These are phyloP conservation scores for Sphaeridia pumilis DNA, from an alignment of 2,888 invertebrate genomes.

Conservation along the genomic window DNA sequence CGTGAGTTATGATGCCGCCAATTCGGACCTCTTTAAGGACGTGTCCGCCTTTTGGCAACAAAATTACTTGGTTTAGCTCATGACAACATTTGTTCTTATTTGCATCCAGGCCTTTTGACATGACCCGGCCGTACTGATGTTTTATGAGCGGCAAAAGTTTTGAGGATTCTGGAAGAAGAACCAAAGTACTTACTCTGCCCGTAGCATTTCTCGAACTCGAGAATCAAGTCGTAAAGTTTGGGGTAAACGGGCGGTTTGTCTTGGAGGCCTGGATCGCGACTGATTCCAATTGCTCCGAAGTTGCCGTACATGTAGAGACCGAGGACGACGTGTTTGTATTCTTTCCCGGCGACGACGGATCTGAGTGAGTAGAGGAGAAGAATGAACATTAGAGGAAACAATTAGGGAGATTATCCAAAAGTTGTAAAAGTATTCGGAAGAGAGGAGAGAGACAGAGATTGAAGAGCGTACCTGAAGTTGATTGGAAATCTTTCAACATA, in stretches of 20 bases:
- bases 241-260: slow-evolving; percentile 26
- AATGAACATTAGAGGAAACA: background rate
- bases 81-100: too few species aligned
- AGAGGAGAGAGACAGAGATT: background rate
- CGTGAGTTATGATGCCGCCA: slow-evolving; percentile 31
- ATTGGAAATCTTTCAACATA: slow-evolving; percentile 33
- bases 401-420: too few species aligned
- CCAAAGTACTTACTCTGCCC: slow-evolving; percentile 20
- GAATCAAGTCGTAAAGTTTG: slow-evolving; percentile 25
- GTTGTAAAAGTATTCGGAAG: background rate
- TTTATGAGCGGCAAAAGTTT: background rate
- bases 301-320: slow-evolving; percentile 33
- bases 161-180: background rate
- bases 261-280: slow-evolving; percentile 31
- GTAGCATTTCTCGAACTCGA: slow-evolving; percentile 25
- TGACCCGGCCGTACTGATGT: background rate
- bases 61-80: too few species aligned
- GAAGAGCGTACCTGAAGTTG: slow-evolving; percentile 29
- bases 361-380: slow-evolving; percentile 10
- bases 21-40: slow-evolving; percentile 29
- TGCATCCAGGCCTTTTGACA: too few species aligned
- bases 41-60: slow-evolving; percentile 33
- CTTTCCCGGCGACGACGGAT: slow-evolving; percentile 27
- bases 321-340: slow-evolving; percentile 34
- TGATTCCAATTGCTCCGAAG: slow-evolving; percentile 30